Evolutionary conservation across 2,888 invertebrate species (phyloP).

Genomic region (Tethea ocularis): DNA sequence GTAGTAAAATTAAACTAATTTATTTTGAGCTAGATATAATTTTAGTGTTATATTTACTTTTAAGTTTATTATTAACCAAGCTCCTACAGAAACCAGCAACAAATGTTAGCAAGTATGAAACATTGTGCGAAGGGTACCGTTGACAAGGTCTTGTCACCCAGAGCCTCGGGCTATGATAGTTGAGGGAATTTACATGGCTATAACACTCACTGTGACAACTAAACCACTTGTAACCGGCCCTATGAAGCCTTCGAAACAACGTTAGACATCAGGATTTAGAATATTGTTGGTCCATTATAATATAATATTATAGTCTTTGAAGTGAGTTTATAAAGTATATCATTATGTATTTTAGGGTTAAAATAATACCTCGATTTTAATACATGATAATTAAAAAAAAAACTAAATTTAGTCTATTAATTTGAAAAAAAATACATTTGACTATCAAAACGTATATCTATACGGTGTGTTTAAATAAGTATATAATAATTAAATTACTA

Average conservation of each 20-base stretch:
- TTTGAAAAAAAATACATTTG: too few species aligned
- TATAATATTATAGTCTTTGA: not conserved
- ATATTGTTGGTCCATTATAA: not conserved
- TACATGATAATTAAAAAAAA: too few species aligned
- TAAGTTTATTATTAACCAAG: not conserved
- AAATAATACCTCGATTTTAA: too few species aligned
- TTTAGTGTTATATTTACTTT: not conserved
- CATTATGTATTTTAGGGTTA: too few species aligned
- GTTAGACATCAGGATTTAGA: not conserved
- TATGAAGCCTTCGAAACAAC: not conserved
- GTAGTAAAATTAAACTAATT: not conserved
- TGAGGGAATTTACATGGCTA: conserved; percentile 40
- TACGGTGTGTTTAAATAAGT: too few species aligned
- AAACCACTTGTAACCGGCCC: conserved; percentile 15
- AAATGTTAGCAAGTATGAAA: conserved; percentile 36
- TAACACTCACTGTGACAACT: conserved; percentile 25
- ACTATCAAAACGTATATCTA: too few species aligned
- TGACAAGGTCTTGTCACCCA: conserved; percentile 58
- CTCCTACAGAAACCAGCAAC: not conserved
- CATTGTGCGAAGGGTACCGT: conserved; percentile 34
- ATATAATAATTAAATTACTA: too few species aligned
- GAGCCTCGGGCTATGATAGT: conserved; percentile 55
- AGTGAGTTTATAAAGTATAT: not conserved
- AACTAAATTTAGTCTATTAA: too few species aligned
- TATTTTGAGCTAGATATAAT: not conserved